Evolutionary conservation across 2,113 vertebrate species (phyloP).

Genomic region (Halcyon malimbica): DNA sequence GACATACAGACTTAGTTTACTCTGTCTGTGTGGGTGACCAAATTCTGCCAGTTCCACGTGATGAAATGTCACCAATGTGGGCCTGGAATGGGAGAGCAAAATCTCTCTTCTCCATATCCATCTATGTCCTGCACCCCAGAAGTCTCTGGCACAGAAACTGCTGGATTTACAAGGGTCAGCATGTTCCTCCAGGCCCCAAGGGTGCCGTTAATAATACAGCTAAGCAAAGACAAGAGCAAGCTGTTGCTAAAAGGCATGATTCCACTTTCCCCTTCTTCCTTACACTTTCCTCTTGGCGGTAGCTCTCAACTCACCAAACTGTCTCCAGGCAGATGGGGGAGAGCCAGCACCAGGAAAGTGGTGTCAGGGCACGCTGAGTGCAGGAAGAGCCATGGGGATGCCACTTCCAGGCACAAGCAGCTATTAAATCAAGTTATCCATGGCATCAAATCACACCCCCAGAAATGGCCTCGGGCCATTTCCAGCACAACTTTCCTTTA

Average conservation of each 20-base stretch:
- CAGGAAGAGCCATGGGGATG: accelerated
- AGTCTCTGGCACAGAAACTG: neutral
- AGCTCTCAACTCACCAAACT: neutral
- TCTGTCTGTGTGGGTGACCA: neutral
- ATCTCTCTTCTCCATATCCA: neutral
- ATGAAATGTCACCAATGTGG: neutral
- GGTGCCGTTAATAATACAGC: neutral
- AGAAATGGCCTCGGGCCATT: neutral
- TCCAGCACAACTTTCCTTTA: neutral
- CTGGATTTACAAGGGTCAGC: neutral
- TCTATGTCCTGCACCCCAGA: neutral
- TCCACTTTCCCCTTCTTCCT: neutral
- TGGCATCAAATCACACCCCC: neutral
- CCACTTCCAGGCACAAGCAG: neutral
- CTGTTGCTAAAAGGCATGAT: neutral
- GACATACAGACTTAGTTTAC: neutral
- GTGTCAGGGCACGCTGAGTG: neutral
- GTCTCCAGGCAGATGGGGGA: neutral
- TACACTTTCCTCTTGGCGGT: neutral
- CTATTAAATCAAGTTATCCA: neutral
- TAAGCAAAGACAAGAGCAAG: neutral
- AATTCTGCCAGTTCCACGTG: neutral
- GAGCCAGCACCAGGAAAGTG: neutral
- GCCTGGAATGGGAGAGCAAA: neutral
- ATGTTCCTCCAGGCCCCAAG: accelerated